Conservation (phyloP, 2,888 invertebrate genomes). For the Portevinia maculata region DNA sequence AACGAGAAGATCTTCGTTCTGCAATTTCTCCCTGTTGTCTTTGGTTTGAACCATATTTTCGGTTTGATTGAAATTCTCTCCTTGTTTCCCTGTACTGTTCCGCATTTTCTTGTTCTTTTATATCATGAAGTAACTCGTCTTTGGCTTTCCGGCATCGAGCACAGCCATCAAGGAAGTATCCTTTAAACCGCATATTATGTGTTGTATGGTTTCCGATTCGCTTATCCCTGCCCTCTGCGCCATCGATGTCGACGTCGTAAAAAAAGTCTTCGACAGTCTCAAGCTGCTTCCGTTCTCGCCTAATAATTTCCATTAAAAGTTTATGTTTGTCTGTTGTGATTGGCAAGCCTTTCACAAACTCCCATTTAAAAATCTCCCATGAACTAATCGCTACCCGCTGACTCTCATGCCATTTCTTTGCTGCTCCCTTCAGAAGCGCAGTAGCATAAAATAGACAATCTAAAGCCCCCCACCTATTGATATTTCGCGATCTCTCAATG, state of each 20-base stretch:
- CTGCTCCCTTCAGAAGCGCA: conserved; percentile 1
- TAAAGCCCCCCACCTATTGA: neutral
- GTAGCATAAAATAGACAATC: conserved; percentile 8
- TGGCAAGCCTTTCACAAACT: neutral
- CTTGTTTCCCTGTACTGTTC: conserved; percentile 19
- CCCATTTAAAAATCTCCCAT: neutral
- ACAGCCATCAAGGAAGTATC: neutral
- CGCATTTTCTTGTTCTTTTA: conserved; percentile 12
- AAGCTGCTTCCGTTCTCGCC: neutral
- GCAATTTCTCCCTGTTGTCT: no score
- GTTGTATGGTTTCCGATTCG: conserved; percentile 8
- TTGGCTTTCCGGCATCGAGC: conserved; percentile 18
- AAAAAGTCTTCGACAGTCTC: conserved; percentile 18
- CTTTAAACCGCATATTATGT: conserved; percentile 4
- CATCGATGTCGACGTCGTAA: conserved; percentile 16
- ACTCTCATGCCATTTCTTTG: neutral
- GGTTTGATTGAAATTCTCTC: conserved; percentile 10
- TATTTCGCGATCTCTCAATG: no score
- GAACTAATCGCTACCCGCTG: neutral
- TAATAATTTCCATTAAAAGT: neutral
- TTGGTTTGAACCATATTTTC: no score
- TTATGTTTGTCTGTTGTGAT: neutral
- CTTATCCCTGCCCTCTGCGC: neutral
- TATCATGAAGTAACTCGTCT: conserved; percentile 5
- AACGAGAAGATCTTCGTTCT: no score